Conservation (phyloP, 2,888 invertebrate species). For the Drosophila kuntzei region DNA sequence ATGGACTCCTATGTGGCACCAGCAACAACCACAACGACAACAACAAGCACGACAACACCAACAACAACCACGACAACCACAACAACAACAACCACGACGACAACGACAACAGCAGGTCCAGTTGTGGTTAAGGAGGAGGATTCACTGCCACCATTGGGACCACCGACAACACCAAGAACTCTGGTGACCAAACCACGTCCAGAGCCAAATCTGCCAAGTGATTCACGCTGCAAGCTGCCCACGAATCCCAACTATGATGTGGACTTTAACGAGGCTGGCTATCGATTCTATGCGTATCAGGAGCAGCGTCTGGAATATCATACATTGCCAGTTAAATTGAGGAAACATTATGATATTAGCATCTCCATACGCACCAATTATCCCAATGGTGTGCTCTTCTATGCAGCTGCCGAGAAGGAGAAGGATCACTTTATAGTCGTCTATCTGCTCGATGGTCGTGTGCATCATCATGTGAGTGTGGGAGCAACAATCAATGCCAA, state of each 20-base stretch:
- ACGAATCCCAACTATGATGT: slow-evolving; percentile 83
- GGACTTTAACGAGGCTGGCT: slow-evolving; percentile 81
- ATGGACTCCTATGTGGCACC: slow-evolving; percentile 1
- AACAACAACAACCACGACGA: slow-evolving; percentile 73
- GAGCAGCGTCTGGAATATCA: slow-evolving; percentile 90
- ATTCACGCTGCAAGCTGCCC: slow-evolving; percentile 82
- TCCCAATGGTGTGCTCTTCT: slow-evolving; percentile 94
- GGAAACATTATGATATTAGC: slow-evolving; percentile 90
- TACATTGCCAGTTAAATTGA: slow-evolving; percentile 88
- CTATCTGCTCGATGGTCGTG: slow-evolving; percentile 90
- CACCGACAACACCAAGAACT: slow-evolving; percentile 38
- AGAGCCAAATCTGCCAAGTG: slow-evolving; percentile 78
- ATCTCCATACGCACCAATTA: slow-evolving; percentile 90
- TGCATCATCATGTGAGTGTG: slow-evolving; percentile 88
- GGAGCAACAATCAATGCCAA: slow-evolving; percentile 89
- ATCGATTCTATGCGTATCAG: slow-evolving; percentile 86
- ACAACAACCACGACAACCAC: slow-evolving; percentile 49
- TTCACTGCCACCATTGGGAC: slow-evolving; percentile 44
- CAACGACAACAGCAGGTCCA: slow-evolving; percentile 58
- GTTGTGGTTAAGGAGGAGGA: slow-evolving; percentile 30
- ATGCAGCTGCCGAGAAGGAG: slow-evolving; percentile 89
- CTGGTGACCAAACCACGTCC: slow-evolving; percentile 48
- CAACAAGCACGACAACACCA: slow-evolving; percentile 52
- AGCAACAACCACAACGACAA: neutral
- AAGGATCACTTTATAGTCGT: slow-evolving; percentile 91